Evolutionary conservation across 2,113 vertebrate species (phyloP), one percentile per base, ranked within the genome.

Genomic region (Heptranchias perlo): DNA sequence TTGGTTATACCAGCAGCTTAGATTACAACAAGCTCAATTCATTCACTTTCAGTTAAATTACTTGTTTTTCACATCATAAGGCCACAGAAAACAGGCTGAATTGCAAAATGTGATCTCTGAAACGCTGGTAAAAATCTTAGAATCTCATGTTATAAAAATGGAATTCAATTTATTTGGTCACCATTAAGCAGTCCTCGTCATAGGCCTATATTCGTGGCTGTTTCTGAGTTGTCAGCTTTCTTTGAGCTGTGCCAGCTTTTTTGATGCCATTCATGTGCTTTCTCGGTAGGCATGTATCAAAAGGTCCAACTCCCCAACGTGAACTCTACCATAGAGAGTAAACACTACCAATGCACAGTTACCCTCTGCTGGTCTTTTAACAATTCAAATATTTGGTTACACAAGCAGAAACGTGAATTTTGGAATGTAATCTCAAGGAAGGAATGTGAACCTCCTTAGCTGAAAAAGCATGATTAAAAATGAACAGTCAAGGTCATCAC

Each of bases 391-490:
- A 61, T 61, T 93, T 39, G 35, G 1, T 61, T 23, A n/a, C 14
- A 35, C 1, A 16, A 92, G 89, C n/a, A 44, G n/a, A 47, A 82
- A 82, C 78, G 64, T 23, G 4, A 82, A 39, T n/a, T 62, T 89
- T 4, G 16, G 31, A 92, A 62, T 64, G 23, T 25, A 64, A 93
- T 47, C 35, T 62, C 35, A 92, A 8, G 14, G 11, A 35, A 93
- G 39, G 39, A 93, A 93, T 44, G n/a, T 18, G 28, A 93, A 64
- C 39, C 89, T 62, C 16, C 18, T 39, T 18, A 39, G 14, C 58
- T 91, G 87, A 91, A 58, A 91, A 91, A 58, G 52, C 25, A 35
- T 35, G 86, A 54, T 54, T 89, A 58, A 89, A 89, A 91, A 91
- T 54, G 86, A 54, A 91, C 25, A 58, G 28, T 91, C 86, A 91